These are phyloP conservation scores for zebrafish (Danio rerio) DNA, from an alignment of 2,113 vertebrate species.

Conservation along the genomic window GRCz12tu NC_133180.1:30289501-30290000, in stretches of 20 bases:
- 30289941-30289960: conserved; percentile 82
- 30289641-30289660: conserved; percentile 89
- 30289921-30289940: not conserved
- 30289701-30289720: conserved; percentile 85
- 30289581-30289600: not conserved
- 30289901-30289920: not conserved
- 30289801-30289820: not conserved
- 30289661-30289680: conserved; percentile 92
- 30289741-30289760: conserved; percentile 83
- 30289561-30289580: not conserved
- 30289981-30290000: conserved; percentile 84
- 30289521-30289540: no score
- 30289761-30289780: not conserved
- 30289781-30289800: not conserved
- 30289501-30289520: no score
- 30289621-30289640: conserved; percentile 81
- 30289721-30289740: conserved; percentile 80
- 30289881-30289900: not conserved
- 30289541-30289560: no score
- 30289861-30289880: not conserved
- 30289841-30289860: not conserved
- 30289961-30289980: conserved; percentile 82
- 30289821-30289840: not conserved
- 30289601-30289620: not conserved
- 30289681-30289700: conserved; percentile 91